A percentile compares a stretch with the other conserved stretches of the same genome.
phyloP scores from a whole-genome alignment of 1,140 invertebrate species.

The Eueides isabella region DNA sequence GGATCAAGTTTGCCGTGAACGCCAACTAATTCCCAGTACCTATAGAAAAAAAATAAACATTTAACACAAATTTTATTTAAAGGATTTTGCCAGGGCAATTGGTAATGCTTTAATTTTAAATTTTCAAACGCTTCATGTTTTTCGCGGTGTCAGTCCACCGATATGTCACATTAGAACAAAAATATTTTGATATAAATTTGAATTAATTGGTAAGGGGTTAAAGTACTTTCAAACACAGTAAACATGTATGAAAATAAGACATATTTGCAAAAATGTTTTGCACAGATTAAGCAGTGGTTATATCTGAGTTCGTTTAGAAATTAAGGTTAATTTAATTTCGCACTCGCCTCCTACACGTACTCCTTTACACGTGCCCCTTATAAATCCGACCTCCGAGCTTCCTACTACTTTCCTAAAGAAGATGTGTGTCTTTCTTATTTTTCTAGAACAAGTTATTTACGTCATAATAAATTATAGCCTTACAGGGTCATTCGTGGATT shows the following conservation, averaged over 20 bases:
- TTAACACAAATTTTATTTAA: too few relatives aligned
- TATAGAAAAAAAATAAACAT: slow-evolving; percentile 53
- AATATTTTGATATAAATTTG: too few relatives aligned
- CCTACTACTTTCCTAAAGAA: slow-evolving; percentile 25
- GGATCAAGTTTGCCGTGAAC: slow-evolving; percentile 94
- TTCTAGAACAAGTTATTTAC: slow-evolving; percentile 4
- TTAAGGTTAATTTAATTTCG: slow-evolving; percentile 30
- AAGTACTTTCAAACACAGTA: too few relatives aligned
- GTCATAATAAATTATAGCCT: slow-evolving; percentile 5
- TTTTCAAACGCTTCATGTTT: too few relatives aligned
- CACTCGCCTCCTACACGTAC: slow-evolving; percentile 32
- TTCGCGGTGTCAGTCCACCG: too few relatives aligned
- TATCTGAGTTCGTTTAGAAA: slow-evolving; percentile 9
- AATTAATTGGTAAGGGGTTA: too few relatives aligned
- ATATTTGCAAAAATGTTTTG: too few relatives aligned
- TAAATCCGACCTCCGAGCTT: slow-evolving; percentile 31
- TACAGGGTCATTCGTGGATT: slow-evolving; percentile 13
- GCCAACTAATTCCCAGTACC: slow-evolving; percentile 90
- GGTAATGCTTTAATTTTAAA: too few relatives aligned
- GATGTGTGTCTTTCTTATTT: slow-evolving; percentile 18
- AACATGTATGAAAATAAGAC: too few relatives aligned
- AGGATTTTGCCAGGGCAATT: too few relatives aligned
- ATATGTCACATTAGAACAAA: too few relatives aligned
- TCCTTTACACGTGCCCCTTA: slow-evolving; percentile 35
- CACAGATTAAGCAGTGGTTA: too few relatives aligned